Conservation (phyloP, 2,113 vertebrate species). For the Psilopsiagon aurifrons region DNA sequence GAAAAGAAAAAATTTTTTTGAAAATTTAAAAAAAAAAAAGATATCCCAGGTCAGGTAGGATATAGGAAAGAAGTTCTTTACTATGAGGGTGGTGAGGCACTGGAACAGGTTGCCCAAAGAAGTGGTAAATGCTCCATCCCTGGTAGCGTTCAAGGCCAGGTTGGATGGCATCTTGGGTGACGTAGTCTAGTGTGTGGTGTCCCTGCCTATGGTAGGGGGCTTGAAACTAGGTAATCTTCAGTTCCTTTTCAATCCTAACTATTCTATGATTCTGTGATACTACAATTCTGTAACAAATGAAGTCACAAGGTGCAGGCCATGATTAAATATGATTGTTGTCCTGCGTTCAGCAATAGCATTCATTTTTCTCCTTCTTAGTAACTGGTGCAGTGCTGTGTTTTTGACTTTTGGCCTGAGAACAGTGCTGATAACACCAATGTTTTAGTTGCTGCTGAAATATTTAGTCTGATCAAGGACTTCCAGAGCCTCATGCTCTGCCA, state of each 20-base stretch:
- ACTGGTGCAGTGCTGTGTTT: too few species aligned
- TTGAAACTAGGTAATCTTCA: not conserved
- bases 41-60: not conserved
- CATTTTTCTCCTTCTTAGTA: too few species aligned
- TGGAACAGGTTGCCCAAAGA: not conserved
- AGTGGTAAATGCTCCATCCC: not conserved
- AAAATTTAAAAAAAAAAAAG: not conserved
- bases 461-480: too few species aligned
- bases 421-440: too few species aligned
- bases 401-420: too few species aligned
- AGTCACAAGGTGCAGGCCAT: not conserved
- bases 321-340: not conserved
- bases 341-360: too few species aligned
- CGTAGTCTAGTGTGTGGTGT: not conserved
- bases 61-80: not conserved
- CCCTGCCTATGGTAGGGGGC: not conserved
- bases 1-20: not conserved
- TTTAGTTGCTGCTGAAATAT: too few species aligned
- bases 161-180: not conserved
- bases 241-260: not conserved
- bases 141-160: not conserved
- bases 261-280: not conserved
- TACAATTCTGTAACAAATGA: not conserved
- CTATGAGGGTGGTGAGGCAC: not conserved
- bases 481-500: too few species aligned